Percentiles rank a stretch among this genome's conserved stretches.
These are phyloP conservation scores for roundworm (Caenorhabditis elegans) DNA, from an alignment of 1,140 invertebrate genomes.

Conservation along the genomic window WBcel235 BX284606.5:3988501-3989000, in stretches of 20 bases:
- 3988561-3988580: too few species aligned
- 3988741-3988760: not conserved
- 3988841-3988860: not conserved
- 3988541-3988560: too few species aligned
- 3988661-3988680: too few species aligned
- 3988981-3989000: not conserved
- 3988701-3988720: not conserved
- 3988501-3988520: too few species aligned
- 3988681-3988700: too few species aligned
- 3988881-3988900: constrained; percentile 7
- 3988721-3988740: not conserved
- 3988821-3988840: not conserved
- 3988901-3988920: constrained; percentile 21
- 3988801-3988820: constrained; percentile 11
- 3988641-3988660: too few species aligned
- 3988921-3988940: not conserved
- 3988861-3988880: not conserved
- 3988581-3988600: too few species aligned
- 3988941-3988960: not conserved
- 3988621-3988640: too few species aligned
- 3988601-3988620: too few species aligned
- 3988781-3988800: constrained; percentile 15
- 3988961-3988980: not conserved
- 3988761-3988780: constrained; percentile 13
- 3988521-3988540: too few species aligned